Evolutionary conservation across 2,797 vertebrate genomes (phyloP), one percentile per base, ranked within the genome.

Genomic region (Cuniculus paca): DNA sequence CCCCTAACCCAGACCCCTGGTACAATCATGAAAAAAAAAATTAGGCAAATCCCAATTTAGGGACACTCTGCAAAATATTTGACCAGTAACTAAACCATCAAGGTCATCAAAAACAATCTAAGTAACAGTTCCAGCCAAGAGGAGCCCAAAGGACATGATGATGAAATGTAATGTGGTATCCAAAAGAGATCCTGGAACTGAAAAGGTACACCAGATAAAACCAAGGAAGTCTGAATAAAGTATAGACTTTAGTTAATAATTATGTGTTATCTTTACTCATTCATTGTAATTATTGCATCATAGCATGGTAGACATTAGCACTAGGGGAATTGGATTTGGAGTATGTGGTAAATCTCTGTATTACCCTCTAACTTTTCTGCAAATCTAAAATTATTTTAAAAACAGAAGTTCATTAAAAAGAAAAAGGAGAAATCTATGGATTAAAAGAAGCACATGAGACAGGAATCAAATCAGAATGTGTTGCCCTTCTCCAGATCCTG

Each of bases 311-410:
- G n/a, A 77, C 56, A 56, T 54, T 82, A 77, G 82, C 45, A 72
- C n/a, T 24, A 65, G 87, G 45, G 26, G 12, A 61, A 68, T 20
- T 75, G 45, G 26, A 10, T 94, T 68, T 36, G 28, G n/a, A 24
- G 2, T 31, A 20, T 54, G 83, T 82, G 58, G 81, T 6, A 90
- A 75, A 11, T 75, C 22, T 74, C 79, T 85, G 5, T 50, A 75
- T 39, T 34, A 45, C 39, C 52, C 50, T 68, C 13, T 26, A 86
- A 79, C 36, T 74, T 84, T 74, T 91, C 26, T 88, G 5, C n/a
- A 93, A 60, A n/a, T 80, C 12, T 80, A 83, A 80, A 96, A 77
- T 58, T 93, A 34, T 90, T 95, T 36, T 87, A 70, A 82, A 63
- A 80, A 28, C 3, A n/a, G 16, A 89, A 42, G n/a, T 45, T 84